Percentiles rank a stretch among this genome's conserved stretches.
phyloP scores from a whole-genome alignment of 2,797 vertebrate genomes.

The Melanogrammus aeglefinus region DNA sequence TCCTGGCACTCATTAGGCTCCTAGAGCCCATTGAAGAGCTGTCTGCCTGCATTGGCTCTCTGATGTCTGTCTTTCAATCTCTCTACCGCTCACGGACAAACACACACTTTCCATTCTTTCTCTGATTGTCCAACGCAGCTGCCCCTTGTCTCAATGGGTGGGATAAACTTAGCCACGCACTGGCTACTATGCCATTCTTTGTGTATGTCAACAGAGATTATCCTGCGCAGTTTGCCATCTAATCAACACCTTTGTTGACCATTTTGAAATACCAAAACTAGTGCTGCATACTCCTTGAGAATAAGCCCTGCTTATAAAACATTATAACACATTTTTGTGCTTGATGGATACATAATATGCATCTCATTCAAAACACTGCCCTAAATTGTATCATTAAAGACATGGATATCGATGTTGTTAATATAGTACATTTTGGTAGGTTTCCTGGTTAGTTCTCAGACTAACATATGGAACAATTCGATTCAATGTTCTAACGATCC shows the following conservation, averaged over 20 bases:
- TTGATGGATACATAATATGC: background rate
- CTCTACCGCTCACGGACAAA: background rate
- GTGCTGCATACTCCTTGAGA: background rate
- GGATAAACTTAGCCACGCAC: slow-evolving; percentile 60
- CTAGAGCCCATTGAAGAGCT: background rate
- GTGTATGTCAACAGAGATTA: background rate
- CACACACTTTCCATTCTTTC: slow-evolving; percentile 11
- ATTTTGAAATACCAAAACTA: background rate
- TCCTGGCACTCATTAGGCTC: slow-evolving; percentile 2
- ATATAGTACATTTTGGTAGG: background rate
- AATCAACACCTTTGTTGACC: background rate
- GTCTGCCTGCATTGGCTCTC: background rate
- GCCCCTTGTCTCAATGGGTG: slow-evolving; percentile 58
- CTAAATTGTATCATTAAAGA: background rate
- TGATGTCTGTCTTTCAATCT: background rate
- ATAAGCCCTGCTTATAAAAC: background rate
- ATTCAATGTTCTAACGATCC: no score
- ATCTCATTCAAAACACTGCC: background rate
- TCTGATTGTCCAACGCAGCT: slow-evolving; percentile 66
- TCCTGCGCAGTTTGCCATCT: background rate
- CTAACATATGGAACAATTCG: no score
- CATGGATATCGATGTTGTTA: background rate
- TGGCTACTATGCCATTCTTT: slow-evolving; percentile 44
- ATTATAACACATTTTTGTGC: background rate
- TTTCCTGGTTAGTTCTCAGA: no score